These are phyloP conservation scores for Dynastes tityus DNA, from an alignment of 2,888 invertebrate genomes.

Conservation along the genomic window DNA sequence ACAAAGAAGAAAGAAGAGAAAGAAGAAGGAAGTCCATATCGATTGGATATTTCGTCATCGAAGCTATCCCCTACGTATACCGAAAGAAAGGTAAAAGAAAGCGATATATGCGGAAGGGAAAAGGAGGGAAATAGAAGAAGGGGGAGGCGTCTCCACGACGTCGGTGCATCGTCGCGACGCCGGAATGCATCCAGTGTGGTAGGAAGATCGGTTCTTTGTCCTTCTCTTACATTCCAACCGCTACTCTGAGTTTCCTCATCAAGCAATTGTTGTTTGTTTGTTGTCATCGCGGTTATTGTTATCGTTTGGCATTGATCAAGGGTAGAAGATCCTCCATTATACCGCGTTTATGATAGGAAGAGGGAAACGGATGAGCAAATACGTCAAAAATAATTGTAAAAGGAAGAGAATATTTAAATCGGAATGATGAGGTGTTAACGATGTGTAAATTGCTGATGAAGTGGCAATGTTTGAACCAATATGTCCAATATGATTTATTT, in stretches of 20 bases:
- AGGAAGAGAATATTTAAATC: background rate
- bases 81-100: slow-evolving; percentile 8
- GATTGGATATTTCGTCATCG: slow-evolving; percentile 70
- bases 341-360: no score
- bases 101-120: slow-evolving; percentile 27
- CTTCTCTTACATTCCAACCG: background rate
- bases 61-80: slow-evolving; percentile 47
- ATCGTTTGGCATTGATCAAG: background rate
- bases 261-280: background rate
- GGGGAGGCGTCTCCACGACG: slow-evolving; percentile 44
- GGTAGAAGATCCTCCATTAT: background rate
- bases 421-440: no score
- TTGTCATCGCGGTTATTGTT: background rate
- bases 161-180: slow-evolving; percentile 16
- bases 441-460: no score
- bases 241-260: background rate
- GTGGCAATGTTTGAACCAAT: no score
- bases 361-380: background rate
- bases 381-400: background rate
- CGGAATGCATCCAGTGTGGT: slow-evolving; percentile 12
- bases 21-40: slow-evolving; percentile 62
- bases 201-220: background rate
- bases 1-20: slow-evolving; percentile 55
- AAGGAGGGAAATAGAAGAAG: background rate
- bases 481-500: no score